Evolutionary conservation across 1,140 invertebrate genomes (phyloP).

Genomic region (Bombus ignitus): DNA sequence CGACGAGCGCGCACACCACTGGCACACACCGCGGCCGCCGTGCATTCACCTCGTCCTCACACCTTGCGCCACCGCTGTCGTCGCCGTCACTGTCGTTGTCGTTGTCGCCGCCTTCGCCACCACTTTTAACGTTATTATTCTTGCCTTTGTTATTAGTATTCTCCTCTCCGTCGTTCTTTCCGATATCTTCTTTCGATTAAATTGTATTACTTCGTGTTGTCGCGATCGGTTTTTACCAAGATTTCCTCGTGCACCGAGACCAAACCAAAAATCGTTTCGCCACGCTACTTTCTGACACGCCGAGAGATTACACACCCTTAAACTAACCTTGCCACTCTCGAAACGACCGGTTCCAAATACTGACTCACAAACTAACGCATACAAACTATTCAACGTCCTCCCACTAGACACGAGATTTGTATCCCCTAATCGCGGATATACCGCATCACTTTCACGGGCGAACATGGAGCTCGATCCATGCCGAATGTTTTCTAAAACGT

Average conservation of each 20-base stretch:
- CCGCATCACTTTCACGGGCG: slow-evolving; percentile 78
- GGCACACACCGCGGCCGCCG: slow-evolving; percentile 72
- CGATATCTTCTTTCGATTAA: slow-evolving; percentile 54
- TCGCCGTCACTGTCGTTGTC: slow-evolving; percentile 54
- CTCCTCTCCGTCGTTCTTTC: background rate
- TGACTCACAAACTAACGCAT: slow-evolving; percentile 23
- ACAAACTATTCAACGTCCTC: slow-evolving; percentile 62
- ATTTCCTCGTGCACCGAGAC: slow-evolving; percentile 39
- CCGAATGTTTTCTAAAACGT: slow-evolving; percentile 64
- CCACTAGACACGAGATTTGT: slow-evolving; percentile 72
- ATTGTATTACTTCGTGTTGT: slow-evolving; percentile 51
- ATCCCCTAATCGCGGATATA: slow-evolving; percentile 78
- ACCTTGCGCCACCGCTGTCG: slow-evolving; percentile 67
- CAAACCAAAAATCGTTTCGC: slow-evolving; percentile 38
- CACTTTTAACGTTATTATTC: slow-evolving; percentile 24
- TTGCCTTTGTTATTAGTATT: background rate
- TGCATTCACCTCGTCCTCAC: slow-evolving; percentile 76
- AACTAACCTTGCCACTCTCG: slow-evolving; percentile 30
- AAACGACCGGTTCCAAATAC: slow-evolving; percentile 32
- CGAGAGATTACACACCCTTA: slow-evolving; percentile 46
- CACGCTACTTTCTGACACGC: slow-evolving; percentile 60
- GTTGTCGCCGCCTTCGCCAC: slow-evolving; percentile 2
- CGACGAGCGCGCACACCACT: slow-evolving; percentile 70
- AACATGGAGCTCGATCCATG: slow-evolving; percentile 78
- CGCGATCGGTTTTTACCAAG: slow-evolving; percentile 15